phyloP scores from a whole-genome alignment of 2,888 invertebrate species.

The Lordiphosa fenestrarum region DNA sequence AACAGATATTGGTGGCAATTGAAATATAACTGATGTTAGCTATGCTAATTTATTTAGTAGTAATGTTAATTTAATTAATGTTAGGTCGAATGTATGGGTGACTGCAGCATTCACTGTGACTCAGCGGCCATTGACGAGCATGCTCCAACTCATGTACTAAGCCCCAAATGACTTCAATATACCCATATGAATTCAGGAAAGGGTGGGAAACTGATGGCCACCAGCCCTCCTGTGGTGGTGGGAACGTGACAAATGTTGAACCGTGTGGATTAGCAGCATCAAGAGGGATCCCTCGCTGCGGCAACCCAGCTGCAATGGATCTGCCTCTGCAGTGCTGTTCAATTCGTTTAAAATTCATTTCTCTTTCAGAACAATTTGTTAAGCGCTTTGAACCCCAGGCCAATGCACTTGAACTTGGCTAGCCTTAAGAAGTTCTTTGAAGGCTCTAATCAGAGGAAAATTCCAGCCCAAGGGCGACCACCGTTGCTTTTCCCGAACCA shows the following conservation, averaged over 20 bases:
- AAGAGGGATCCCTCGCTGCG: neutral
- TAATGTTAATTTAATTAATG: too few relatives aligned
- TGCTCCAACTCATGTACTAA: neutral
- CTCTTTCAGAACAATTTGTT: conserved; percentile 39
- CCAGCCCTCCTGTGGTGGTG: conserved; percentile 1
- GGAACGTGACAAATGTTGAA: conserved; percentile 55
- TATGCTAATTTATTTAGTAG: too few relatives aligned
- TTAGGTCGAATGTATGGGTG: conserved; percentile 17
- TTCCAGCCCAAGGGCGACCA: conserved; percentile 32
- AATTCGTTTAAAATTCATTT: conserved; percentile 49
- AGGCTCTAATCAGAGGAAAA: conserved; percentile 11
- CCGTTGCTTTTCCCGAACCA: conserved; percentile 32
- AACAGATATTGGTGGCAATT: neutral
- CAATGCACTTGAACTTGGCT: conserved; percentile 55
- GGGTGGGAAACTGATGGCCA: conserved; percentile 1
- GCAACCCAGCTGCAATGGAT: neutral
- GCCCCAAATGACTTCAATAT: conserved; percentile 33
- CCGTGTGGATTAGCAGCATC: conserved; percentile 43
- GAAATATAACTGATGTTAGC: too few relatives aligned
- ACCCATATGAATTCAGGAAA: conserved; percentile 14
- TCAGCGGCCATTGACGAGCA: neutral
- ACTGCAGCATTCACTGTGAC: neutral
- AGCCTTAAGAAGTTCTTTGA: conserved; percentile 27
- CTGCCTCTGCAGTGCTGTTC: conserved; percentile 23
- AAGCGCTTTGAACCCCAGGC: conserved; percentile 41